Conservation (phyloP, 2,113 vertebrate species). For the Spizaetus ornatus region DNA sequence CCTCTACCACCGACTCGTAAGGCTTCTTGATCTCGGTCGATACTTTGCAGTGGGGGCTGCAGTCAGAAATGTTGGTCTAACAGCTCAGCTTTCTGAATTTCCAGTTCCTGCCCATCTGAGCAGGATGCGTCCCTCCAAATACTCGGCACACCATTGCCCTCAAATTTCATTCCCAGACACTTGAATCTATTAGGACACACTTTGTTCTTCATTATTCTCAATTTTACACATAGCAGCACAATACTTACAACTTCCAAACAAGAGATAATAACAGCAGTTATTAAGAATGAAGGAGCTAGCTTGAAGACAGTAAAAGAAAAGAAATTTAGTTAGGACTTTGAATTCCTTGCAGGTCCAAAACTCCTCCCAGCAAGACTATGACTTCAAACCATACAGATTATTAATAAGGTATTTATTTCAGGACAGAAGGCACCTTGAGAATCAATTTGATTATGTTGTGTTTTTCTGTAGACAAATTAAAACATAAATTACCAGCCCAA, state of each 20-base stretch:
- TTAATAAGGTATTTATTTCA: conserved; percentile 12
- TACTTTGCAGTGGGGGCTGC: not conserved
- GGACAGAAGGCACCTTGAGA: conserved; percentile 15
- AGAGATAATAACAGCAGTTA: not conserved
- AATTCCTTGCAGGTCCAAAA: not conserved
- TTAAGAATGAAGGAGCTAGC: not conserved
- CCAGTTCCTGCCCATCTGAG: not conserved
- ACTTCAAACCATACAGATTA: not conserved
- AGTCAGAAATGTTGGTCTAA: not conserved
- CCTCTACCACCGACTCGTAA: not conserved
- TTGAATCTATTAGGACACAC: not conserved
- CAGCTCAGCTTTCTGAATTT: not conserved
- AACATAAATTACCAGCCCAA: not conserved
- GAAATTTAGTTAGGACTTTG: not conserved
- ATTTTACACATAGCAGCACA: not conserved
- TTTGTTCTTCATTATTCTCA: not conserved
- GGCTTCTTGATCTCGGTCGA: not conserved
- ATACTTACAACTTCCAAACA: not conserved
- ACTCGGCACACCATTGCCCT: not conserved
- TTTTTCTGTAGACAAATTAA: conserved; percentile 12
- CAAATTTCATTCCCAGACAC: not conserved
- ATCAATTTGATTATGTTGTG: not conserved
- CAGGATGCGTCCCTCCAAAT: not conserved
- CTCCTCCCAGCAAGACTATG: not conserved
- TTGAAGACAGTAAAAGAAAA: not conserved